Conservation (phyloP, 2,113 vertebrate species). For the Bubo scandiacus region DNA sequence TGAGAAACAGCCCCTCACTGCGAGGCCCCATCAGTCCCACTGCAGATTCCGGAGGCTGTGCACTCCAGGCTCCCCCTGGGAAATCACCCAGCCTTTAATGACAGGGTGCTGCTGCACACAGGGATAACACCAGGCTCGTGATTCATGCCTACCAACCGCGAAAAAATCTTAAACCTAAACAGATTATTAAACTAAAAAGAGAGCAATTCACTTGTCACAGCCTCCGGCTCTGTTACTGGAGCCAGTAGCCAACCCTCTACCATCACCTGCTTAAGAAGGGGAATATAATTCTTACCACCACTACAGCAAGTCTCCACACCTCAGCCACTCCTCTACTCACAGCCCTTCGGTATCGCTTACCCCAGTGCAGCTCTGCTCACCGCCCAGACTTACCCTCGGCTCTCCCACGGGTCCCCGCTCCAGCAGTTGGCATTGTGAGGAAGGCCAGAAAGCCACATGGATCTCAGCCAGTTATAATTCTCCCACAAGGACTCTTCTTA, state of each 20-base stretch:
- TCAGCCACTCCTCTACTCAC: background rate
- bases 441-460: background rate
- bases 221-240: background rate
- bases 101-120: background rate
- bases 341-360: accelerated
- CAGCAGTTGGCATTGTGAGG: background rate
- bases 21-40: accelerated
- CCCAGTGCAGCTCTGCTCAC: background rate
- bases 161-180: background rate
- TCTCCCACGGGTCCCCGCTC: background rate
- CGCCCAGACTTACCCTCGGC: background rate
- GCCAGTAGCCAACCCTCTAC: background rate
- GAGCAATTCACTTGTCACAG: background rate
- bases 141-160: background rate
- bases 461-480: background rate
- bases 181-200: background rate
- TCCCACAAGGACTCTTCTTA: background rate
- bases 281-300: background rate
- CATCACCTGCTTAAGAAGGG: background rate
- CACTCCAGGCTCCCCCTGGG: background rate
- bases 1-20: accelerated
- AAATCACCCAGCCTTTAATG: background rate
- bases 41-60: background rate
- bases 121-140: background rate
- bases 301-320: background rate